Evolutionary conservation across 2,888 invertebrate species (phyloP).

Genomic region (Sinohyriopsis cumingii): DNA sequence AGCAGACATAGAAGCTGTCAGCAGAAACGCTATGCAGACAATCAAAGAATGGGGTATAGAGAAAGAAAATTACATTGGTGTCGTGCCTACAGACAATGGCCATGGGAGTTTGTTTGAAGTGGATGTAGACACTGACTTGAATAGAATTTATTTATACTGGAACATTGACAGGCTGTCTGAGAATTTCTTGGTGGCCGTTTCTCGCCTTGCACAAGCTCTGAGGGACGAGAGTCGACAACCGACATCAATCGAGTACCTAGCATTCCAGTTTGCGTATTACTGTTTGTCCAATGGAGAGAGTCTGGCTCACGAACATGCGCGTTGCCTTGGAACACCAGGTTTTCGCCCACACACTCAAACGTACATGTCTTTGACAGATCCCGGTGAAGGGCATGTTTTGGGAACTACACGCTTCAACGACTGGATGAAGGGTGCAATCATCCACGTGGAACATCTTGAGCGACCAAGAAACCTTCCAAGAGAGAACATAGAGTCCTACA

Average conservation of each 20-base stretch:
- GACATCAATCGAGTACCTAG: slow-evolving; percentile 37
- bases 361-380: slow-evolving; percentile 53
- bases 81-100: slow-evolving; percentile 27
- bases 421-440: slow-evolving; percentile 53
- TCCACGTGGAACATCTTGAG: slow-evolving; percentile 55
- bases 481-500: slow-evolving; percentile 48
- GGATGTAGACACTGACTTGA: slow-evolving; percentile 22
- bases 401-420: slow-evolving; percentile 49
- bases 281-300: slow-evolving; percentile 23
- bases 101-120: slow-evolving; percentile 13
- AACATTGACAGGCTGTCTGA: slow-evolving; percentile 19
- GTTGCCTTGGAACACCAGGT: slow-evolving; percentile 45
- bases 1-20: not conserved
- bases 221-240: slow-evolving; percentile 38
- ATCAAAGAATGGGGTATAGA: slow-evolving; percentile 33
- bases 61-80: slow-evolving; percentile 30
- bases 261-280: slow-evolving; percentile 37
- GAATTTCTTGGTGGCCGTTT: slow-evolving; percentile 30
- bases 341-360: slow-evolving; percentile 51
- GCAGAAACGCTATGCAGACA: not conserved
- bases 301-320: slow-evolving; percentile 15
- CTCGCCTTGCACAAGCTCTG: slow-evolving; percentile 24
- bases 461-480: slow-evolving; percentile 40
- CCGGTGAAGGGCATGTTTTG: slow-evolving; percentile 51
- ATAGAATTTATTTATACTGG: slow-evolving; percentile 35